Percentiles rank a stretch among this genome's conserved stretches.
phyloP scores from a whole-genome alignment of 1,140 invertebrate genomes.

The Stegodyphus dumicola region DNA sequence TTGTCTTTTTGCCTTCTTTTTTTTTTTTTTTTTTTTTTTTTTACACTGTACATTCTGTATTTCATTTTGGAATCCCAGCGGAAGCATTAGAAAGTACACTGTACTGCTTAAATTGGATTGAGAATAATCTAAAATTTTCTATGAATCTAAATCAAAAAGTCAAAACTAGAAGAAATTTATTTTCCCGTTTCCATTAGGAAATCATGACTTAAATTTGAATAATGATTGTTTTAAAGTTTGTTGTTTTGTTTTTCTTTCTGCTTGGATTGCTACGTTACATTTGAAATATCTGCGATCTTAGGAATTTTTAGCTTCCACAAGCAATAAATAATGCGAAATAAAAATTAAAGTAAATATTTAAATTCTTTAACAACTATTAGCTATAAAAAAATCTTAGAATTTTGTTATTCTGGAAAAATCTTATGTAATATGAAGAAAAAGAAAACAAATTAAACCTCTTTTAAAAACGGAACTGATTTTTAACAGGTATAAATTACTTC shows the following conservation, averaged over 20 bases:
- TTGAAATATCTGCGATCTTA: too few relatives aligned
- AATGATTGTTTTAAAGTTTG: not conserved
- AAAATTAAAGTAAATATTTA: too few relatives aligned
- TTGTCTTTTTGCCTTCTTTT: conserved; percentile 3
- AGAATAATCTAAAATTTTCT: conserved; percentile 37
- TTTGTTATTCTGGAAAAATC: too few relatives aligned
- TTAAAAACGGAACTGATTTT: too few relatives aligned
- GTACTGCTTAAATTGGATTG: conserved; percentile 50
- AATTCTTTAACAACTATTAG: too few relatives aligned
- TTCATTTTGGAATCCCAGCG: not conserved
- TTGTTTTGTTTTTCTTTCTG: not conserved
- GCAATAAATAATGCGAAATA: too few relatives aligned
- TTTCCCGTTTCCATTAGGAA: not conserved
- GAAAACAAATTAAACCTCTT: too few relatives aligned
- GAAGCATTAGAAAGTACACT: conserved; percentile 48
- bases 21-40: conserved; percentile 10
- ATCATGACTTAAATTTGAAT: conserved; percentile 21
- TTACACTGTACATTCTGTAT: not conserved
- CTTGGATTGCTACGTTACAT: too few relatives aligned
- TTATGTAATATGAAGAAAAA: too few relatives aligned
- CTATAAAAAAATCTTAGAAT: too few relatives aligned
- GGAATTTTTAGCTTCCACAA: too few relatives aligned
- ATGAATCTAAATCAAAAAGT: not conserved
- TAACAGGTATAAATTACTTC: too few relatives aligned
- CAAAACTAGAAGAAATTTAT: not conserved